A percentile compares a stretch with the other conserved stretches of the same genome.
phyloP scores from a whole-genome alignment of 1,140 invertebrate genomes.

The Paracyclopina nana region DNA sequence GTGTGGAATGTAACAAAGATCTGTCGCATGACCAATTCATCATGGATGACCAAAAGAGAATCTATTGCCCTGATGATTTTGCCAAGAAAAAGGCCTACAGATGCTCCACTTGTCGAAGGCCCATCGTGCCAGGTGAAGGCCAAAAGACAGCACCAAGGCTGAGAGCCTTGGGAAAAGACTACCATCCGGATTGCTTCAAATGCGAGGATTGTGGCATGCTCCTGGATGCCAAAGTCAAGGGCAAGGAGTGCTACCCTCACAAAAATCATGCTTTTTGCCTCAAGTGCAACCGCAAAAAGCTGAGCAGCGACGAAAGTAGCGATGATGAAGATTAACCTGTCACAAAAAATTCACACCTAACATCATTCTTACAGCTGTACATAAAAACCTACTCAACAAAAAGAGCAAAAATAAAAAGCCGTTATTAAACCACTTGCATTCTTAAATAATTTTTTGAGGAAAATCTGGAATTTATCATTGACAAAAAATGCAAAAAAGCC shows the following conservation, averaged over 20 bases:
- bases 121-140: constrained; percentile 13
- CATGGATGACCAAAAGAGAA: constrained; percentile 5
- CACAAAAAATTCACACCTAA: no score
- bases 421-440: no score
- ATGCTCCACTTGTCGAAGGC: constrained; percentile 15
- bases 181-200: constrained; percentile 15
- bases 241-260: constrained; percentile 12
- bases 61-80: constrained; percentile 15
- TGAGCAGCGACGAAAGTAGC: constrained; percentile 3
- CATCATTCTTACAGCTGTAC: no score
- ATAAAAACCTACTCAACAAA: no score
- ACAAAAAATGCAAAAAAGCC: no score
- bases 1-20: constrained; percentile 6
- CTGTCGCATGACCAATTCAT: constrained; percentile 1
- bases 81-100: constrained; percentile 9
- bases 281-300: constrained; percentile 15
- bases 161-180: constrained; percentile 14
- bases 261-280: constrained; percentile 10
- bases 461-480: no score
- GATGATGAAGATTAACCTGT: background rate
- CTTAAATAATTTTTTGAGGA: no score
- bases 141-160: constrained; percentile 13
- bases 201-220: constrained; percentile 15
- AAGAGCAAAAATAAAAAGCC: no score
- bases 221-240: constrained; percentile 12